phyloP scores from a whole-genome alignment of 1,140 invertebrate genomes.

The Apis laboriosa region DNA sequence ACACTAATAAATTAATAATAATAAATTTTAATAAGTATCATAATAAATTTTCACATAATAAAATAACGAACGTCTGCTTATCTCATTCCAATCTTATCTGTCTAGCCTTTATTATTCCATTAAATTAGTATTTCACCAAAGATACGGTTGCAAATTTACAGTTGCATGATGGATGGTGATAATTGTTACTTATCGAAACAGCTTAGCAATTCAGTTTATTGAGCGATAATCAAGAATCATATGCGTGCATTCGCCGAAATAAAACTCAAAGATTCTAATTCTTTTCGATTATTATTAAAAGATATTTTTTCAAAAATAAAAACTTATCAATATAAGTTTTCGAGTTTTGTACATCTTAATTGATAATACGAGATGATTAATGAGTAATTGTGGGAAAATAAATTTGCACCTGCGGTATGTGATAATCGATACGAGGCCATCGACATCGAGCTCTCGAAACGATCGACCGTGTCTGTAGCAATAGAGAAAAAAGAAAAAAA shows the following conservation, averaged over 20 bases:
- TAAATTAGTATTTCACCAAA: neutral
- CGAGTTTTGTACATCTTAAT: constrained; percentile 31
- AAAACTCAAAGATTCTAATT: neutral
- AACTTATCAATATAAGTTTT: neutral
- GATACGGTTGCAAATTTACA: neutral
- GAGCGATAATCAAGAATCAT: neutral
- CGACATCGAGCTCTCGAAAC: constrained; percentile 43
- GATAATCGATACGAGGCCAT: constrained; percentile 53
- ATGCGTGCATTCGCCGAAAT: too few relatives aligned
- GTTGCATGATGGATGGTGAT: too few relatives aligned
- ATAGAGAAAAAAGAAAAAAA: constrained; percentile 19
- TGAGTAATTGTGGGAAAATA: neutral
- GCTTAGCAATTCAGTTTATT: neutral
- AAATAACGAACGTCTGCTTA: neutral
- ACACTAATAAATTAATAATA: neutral
- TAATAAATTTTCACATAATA: neutral
- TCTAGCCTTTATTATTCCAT: too few relatives aligned
- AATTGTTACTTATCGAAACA: neutral
- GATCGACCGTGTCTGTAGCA: neutral
- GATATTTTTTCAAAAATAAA: neutral
- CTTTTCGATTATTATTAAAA: neutral
- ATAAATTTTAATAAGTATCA: too few relatives aligned
- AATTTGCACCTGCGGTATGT: constrained; percentile 55
- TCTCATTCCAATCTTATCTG: neutral
- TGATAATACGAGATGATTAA: constrained; percentile 31